Base-by-base conservation (phyloP, 2,888 invertebrate genomes). In the Synergus japonicus region DNA sequence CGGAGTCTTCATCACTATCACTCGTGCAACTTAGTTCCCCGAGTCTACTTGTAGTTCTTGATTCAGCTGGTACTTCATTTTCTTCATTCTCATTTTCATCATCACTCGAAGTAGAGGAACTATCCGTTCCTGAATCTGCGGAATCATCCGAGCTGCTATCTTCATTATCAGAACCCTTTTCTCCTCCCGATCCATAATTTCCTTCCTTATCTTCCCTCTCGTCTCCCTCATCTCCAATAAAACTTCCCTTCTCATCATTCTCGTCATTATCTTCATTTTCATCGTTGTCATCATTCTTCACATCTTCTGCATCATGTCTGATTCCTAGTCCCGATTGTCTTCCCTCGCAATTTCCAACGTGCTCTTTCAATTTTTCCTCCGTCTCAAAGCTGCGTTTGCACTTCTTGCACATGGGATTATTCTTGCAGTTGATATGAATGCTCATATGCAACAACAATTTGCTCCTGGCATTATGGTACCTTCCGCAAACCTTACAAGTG, bases 381-480 rank as follows among this genome's bases (percentile, higher is more conserved):
- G 86, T 89, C 4, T 88, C 88, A 29, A 92, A 89, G 77, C 86
- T 89, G 43, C 86, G 86, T 37, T 90, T 88, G 77, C 92, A 92
- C 10, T 89, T 89, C 8, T 87, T 84, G 79, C 92, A 92, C 87
- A 90, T 88, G 5, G 85, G 86, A 41, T 88, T 89, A 1, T 87
- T 89, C 15, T 86, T 86, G 81, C 93, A 93, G 76, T 93, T 93
- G 64, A 93, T 93, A 86, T 94, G 94, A 64, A 94, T 94, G 41
- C 93, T 93, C 92, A 93, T 94, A 85, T 94, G 94, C 4, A 94
- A 88, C 29, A 93, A 89, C 9, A 94, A 86, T 86, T 94, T 94
- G 12, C 93, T 93, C 63, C 93, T 92, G 1, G 94, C 94, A 84
- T 94, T 94, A 85, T 94, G 94, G 86, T 94, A 94, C 15, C 93